Base-by-base conservation (phyloP, 2,888 invertebrate genomes). In the Catocala nupta region DNA sequence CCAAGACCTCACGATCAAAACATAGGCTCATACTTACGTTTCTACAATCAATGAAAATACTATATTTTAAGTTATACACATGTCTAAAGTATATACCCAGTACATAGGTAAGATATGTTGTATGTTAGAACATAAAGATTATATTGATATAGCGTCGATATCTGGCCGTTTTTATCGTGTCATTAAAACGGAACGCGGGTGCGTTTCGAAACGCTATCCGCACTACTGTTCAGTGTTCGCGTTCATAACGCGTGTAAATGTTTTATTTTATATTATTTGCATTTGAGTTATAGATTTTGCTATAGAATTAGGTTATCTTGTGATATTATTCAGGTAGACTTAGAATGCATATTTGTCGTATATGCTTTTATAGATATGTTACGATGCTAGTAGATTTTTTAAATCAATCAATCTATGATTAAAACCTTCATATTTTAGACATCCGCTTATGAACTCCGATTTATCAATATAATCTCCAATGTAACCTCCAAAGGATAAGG, bases 161-260 rank as follows among this genome's bases (percentile, higher is more conserved):
- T 90, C 90, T 87, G 77, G 70, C 59, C 64, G 60, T 80, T 84
- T 87, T 91, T 91, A 91, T 91, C 88, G 89, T 81, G 85, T 87
- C 88, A 90, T 90, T 90, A 89, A 90, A 91, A 84, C 86, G 88
- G 81, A 87, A 89, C 84, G 85, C 72, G 78, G 81, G 72, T 77
- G 75, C 82, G 84, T 87, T 90, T 86, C 87, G 89, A 85, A 87
- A 89, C 83, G 84, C 82, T 81, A 82, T 83, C 82, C 81, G 79
- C 78, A 78, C 81, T 75, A 77, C 75, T 73, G 70, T 65, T 71
- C 78, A 70, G 70, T 78, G 70, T 68, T 65, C 68, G 54, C 81
- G 82, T 66, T 83, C 81, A 85, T 84, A 82, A 82, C 80, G 75
- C 79, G 71, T 78, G 76, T 68, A 77, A 77, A 81, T 77, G 66